phyloP scores from a whole-genome alignment of 2,888 invertebrate species.

The Platycheirus rosarum region DNA sequence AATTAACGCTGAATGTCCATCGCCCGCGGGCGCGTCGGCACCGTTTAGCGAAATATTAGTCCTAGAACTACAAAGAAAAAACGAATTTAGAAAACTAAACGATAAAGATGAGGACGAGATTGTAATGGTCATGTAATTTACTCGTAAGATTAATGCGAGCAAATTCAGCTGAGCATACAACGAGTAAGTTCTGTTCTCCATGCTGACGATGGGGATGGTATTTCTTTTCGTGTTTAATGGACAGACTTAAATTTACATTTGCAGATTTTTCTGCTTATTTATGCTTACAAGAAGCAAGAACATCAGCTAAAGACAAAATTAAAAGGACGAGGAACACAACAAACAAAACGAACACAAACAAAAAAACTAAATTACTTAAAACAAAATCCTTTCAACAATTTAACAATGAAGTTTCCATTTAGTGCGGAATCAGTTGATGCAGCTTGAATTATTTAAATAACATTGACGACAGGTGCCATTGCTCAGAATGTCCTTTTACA shows the following conservation, averaged over 20 bases:
- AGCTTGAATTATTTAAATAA: not conserved
- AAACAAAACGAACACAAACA: not conserved
- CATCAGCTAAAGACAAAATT: conserved; percentile 10
- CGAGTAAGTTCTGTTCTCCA: conserved; percentile 34
- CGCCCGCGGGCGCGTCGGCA: not conserved
- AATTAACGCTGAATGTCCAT: conserved; percentile 49
- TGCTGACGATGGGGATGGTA: conserved; percentile 8
- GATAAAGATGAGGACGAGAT: conserved; percentile 68
- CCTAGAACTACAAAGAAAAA: conserved; percentile 18
- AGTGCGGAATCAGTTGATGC: not conserved
- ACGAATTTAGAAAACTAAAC: conserved; percentile 54
- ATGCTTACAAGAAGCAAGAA: conserved; percentile 24
- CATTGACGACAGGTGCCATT: too few relatives aligned
- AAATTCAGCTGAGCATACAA: conserved; percentile 65
- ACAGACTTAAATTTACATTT: conserved; percentile 73
- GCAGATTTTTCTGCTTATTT: conserved; percentile 43
- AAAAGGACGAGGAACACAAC: not conserved
- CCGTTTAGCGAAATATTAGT: not conserved
- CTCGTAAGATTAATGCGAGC: conserved; percentile 73
- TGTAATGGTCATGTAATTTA: conserved; percentile 74
- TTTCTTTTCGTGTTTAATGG: conserved; percentile 71
- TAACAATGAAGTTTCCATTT: not conserved
- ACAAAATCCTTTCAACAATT: conserved; percentile 2
- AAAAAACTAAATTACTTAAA: conserved; percentile 12
- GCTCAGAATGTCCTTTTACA: too few relatives aligned